Evolutionary conservation across 2,797 vertebrate species (phyloP).

Genomic region (Coilia nasus): DNA sequence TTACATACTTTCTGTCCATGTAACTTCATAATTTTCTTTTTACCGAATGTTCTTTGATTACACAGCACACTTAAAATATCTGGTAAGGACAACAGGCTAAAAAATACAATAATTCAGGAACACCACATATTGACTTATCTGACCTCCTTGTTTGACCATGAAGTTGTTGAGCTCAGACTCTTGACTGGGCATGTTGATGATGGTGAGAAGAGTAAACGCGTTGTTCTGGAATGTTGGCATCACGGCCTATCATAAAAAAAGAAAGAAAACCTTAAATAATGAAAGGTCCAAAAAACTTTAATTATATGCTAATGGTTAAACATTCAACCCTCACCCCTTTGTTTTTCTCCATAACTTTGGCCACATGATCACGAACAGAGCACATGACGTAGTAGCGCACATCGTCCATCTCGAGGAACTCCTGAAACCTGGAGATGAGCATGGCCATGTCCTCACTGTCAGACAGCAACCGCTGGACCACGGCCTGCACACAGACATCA

Average conservation of each 20-base stretch:
- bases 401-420: conserved; percentile 86
- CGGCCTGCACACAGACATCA: conserved; percentile 63
- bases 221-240: conserved; percentile 85
- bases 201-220: conserved; percentile 81
- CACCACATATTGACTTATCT: conserved; percentile 45
- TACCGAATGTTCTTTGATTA: neutral
- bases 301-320: neutral
- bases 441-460: conserved; percentile 72
- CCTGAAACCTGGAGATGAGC: conserved; percentile 88
- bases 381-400: conserved; percentile 88
- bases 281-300: too few relatives aligned
- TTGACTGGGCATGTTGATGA: conserved; percentile 81
- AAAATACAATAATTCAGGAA: neutral
- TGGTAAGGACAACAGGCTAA: neutral
- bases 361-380: conserved; percentile 64
- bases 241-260: conserved; percentile 60
- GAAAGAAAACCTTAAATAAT: neutral
- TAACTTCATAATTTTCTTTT: neutral
- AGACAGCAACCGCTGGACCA: conserved; percentile 81
- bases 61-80: neutral
- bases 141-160: conserved; percentile 81
- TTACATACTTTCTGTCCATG: neutral
- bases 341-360: conserved; percentile 73
- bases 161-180: conserved; percentile 76
- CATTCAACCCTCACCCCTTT: conserved; percentile 74